These are phyloP conservation scores for Geococcyx californianus DNA, from an alignment of 2,113 vertebrate genomes.

Conservation along the genomic window DNA sequence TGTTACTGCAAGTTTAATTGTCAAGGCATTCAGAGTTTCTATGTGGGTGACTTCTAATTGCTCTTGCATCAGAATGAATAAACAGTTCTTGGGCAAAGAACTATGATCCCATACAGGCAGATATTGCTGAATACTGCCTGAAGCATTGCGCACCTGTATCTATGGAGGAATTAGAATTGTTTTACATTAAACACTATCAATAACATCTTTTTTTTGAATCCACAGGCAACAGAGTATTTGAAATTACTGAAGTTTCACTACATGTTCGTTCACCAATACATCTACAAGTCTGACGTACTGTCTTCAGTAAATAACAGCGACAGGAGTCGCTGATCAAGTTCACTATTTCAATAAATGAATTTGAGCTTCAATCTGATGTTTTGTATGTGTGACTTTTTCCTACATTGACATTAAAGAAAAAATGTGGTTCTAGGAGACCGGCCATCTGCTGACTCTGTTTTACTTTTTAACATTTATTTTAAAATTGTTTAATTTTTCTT, in stretches of 20 bases:
- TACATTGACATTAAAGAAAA: neutral
- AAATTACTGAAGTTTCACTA: neutral
- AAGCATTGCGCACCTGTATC: neutral
- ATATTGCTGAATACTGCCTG: neutral
- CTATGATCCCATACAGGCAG: neutral
- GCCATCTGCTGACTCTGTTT: neutral
- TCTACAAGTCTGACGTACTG: neutral
- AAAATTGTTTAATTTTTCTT: neutral
- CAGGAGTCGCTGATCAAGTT: neutral
- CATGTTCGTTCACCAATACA: neutral
- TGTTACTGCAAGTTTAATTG: slow-evolving; percentile 11
- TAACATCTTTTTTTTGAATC: neutral
- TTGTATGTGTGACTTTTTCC: neutral
- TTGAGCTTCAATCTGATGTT: neutral
- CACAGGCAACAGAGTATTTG: neutral
- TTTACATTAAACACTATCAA: neutral
- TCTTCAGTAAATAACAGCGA: neutral
- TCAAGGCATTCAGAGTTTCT: slow-evolving; percentile 5
- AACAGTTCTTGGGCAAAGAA: slow-evolving; percentile 23
- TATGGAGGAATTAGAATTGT: neutral
- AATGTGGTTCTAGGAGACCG: neutral
- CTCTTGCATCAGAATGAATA: slow-evolving; percentile 41
- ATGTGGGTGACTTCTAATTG: neutral
- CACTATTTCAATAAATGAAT: neutral
- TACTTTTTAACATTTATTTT: neutral